Percentiles rank a stretch among this genome's conserved stretches.
Conservation (phyloP, 2,113 vertebrate species). For the Xenotilapia flavipinnis region DNA sequence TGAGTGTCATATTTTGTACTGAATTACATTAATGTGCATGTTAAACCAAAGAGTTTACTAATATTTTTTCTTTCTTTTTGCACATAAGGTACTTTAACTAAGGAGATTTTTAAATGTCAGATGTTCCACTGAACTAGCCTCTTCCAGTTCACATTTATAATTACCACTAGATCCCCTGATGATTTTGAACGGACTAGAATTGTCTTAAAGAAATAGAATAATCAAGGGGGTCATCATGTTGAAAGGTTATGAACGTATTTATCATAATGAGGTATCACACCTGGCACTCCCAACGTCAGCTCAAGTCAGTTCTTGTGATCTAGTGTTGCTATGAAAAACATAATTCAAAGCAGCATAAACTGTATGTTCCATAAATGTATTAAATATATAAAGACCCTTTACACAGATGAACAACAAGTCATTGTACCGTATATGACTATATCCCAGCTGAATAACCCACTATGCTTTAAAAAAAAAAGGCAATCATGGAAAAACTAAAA, state of each 20-base stretch:
- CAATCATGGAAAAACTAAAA: conserved; percentile 3
- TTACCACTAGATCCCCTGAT: conserved; percentile 10
- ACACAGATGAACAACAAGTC: not conserved
- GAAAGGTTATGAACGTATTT: not conserved
- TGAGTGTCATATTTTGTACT: not conserved
- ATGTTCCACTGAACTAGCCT: not conserved
- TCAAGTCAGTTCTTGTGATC: not conserved
- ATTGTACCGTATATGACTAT: conserved; percentile 27
- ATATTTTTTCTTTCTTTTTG: conserved; percentile 20
- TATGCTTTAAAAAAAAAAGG: conserved; percentile 36
- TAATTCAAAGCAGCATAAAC: not conserved
- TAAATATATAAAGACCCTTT: not conserved
- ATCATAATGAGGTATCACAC: not conserved
- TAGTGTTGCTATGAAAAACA: not conserved
- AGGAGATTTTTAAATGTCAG: conserved; percentile 14
- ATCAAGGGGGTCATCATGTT: not conserved
- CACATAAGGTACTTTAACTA: conserved; percentile 22
- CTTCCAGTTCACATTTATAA: not conserved
- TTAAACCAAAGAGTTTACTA: conserved; percentile 73
- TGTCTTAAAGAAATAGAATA: not conserved
- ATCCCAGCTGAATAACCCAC: conserved; percentile 25
- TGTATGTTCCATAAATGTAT: not conserved
- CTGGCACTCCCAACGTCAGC: not conserved
- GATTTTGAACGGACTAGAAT: not conserved
- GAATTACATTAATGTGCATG: conserved; percentile 50